Base-by-base conservation (phyloP, 2,797 vertebrate species). In the Parambassis ranga region DNA sequence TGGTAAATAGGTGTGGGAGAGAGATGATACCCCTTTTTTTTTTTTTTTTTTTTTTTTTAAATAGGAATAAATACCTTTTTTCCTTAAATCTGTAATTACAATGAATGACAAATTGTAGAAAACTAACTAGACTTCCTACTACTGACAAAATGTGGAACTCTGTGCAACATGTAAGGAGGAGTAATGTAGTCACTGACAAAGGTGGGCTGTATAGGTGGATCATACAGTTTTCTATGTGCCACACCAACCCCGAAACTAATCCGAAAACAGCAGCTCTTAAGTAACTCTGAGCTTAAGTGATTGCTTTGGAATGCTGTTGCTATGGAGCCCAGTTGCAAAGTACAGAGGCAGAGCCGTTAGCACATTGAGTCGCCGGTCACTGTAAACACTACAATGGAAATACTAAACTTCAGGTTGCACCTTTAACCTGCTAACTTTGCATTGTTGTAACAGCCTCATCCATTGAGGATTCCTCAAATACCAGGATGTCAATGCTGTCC, bases 291-390 rank as follows among this genome's bases (percentile, higher is more conserved):
- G 71, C 81, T 81, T 83, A 79, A 84, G 71, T 63, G 75, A 85
- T 88, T 72, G 68, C 72, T 62, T 71, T 65, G 89, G 87, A 91
- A 90, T 90, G 83, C 53, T 69, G 83, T 87, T 88, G 69, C 82
- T 67, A 68, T 75, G 77, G 79, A 67, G 59, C 52, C 51, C 28
- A 33, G 43, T 70, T 52, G 35, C 76, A 83, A 71, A 80, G 70
- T 39, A 16, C 51, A 62, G 57, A 50, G 36, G 48, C 62, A 19
- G 44, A 32, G 61, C 35, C 16, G 7, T 49, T 10, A 8, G 30
- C 22, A 10, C 23, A 6, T 66, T 63, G 42, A 19, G 46, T 33
- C 35, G 2, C 57, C 48, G 37, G 37, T 46, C 48, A 30, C 50
- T 31, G 1, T 19, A 37, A 48, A 59, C 24, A 39, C 18, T 37